Percentiles rank a stretch among this genome's conserved stretches.
Conservation (phyloP, 2,797 vertebrate genomes). For the Anguilla marmorata region DNA sequence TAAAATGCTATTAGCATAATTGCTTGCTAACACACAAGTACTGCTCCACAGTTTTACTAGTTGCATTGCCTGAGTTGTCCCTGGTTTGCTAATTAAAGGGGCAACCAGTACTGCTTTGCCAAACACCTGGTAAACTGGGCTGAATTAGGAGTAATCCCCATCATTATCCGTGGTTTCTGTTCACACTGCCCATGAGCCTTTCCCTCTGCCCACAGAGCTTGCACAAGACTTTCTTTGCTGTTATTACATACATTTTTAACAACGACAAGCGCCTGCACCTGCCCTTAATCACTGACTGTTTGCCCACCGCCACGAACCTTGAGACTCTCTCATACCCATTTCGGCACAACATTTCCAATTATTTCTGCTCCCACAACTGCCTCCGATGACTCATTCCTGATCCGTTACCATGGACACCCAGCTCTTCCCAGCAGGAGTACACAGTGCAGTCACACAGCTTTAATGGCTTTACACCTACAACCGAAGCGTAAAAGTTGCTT, state of each 20-base stretch:
- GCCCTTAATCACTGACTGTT: background rate
- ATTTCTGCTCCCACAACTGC: conserved; percentile 30
- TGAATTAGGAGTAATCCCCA: background rate
- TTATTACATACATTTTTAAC: background rate
- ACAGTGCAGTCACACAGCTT: conserved; percentile 47
- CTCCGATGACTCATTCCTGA: conserved; percentile 45
- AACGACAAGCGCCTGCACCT: background rate
- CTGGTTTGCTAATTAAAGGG: background rate
- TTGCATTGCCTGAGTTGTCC: background rate
- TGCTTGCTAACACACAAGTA: background rate
- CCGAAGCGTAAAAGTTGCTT: background rate
- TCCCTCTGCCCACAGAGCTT: background rate
- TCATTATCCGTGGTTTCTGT: background rate
- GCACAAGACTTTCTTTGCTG: too few species aligned
- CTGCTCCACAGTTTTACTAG: background rate
- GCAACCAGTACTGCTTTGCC: background rate
- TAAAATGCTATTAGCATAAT: too few species aligned
- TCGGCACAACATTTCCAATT: background rate
- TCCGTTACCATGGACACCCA: conserved; percentile 58
- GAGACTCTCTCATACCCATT: background rate
- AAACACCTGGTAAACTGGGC: background rate
- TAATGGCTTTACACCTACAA: conserved; percentile 42
- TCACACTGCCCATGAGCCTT: background rate
- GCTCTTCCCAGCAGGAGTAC: conserved; percentile 42
- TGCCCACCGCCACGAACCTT: background rate